Conservation (phyloP, 2,888 invertebrate genomes). For the Lucinisca nassula region DNA sequence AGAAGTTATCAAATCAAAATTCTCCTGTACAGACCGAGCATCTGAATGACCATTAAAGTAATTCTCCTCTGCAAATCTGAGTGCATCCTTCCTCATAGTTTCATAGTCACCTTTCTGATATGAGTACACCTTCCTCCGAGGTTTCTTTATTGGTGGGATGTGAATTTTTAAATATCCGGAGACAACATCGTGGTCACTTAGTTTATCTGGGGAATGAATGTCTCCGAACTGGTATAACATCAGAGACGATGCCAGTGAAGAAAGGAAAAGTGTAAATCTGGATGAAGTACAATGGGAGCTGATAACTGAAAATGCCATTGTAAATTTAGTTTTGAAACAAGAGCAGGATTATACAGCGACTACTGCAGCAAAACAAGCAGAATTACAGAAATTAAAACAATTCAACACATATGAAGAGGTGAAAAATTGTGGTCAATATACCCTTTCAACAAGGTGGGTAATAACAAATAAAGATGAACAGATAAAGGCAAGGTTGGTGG, state of each 20-base stretch:
- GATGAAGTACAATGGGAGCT: constrained; percentile 23
- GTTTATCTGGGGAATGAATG: too few relatives aligned
- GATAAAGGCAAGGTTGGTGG: neutral
- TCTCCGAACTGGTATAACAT: constrained; percentile 58
- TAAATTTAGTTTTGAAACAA: neutral
- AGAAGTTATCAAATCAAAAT: too few relatives aligned
- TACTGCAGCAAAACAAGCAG: constrained; percentile 29
- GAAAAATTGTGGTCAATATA: neutral
- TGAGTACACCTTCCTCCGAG: too few relatives aligned
- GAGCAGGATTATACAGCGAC: neutral
- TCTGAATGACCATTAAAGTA: too few relatives aligned
- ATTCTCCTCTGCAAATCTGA: too few relatives aligned
- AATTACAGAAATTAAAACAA: constrained; percentile 22
- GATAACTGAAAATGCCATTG: neutral
- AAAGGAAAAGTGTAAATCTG: constrained; percentile 33
- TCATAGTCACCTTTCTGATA: too few relatives aligned
- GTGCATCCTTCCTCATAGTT: too few relatives aligned
- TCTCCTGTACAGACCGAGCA: too few relatives aligned
- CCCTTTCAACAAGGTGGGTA: neutral
- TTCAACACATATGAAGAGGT: neutral
- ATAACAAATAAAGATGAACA: neutral
- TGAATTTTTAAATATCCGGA: too few relatives aligned
- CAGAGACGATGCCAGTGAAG: constrained; percentile 17
- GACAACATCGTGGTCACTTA: too few relatives aligned
- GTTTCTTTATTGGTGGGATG: too few relatives aligned